Evolutionary conservation across 2,797 vertebrate genomes (phyloP), one percentile per base, ranked within the genome.

Genomic region (Gobionotothen gibberifrons): DNA sequence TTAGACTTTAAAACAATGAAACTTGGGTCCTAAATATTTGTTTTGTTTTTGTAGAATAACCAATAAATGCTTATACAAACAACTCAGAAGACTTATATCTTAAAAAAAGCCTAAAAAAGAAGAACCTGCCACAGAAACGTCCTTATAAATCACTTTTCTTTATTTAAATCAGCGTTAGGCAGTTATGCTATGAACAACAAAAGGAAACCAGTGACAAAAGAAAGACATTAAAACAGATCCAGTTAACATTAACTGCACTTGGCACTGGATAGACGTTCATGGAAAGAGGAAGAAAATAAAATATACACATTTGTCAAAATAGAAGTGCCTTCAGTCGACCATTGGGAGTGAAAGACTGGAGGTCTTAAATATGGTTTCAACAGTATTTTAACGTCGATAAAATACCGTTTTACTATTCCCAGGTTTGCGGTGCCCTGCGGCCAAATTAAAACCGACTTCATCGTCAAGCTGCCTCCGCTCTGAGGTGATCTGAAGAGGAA

Each of bases 141-240:
- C 91, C 82, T 91, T 95, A 95, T 94, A 96, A 96, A 95, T 93
- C 92, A 95, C 82, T 93, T 94, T 93, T 92, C 88, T 95, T 95
- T 96, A 95, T 94, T 96, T 94, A 94, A 95, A 96, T 94, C 94
- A 96, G 95, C 92, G 94, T 93, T 94, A 95, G 89, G 94, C 91
- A 95, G 79, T 94, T 94, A 93, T 92, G 92, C 90, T 90, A 90
- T 91, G 87, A 95, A 93, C 90, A 90, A 91, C 79, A 36, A 36
- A 36, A 88, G 73, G 92, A 92, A 91, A 94, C 83, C 67, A 15
- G 76, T 77, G 80, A 88, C 78, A 83, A 89, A 79, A 90, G 74
- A 80, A 90, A 90, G 88, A 92, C 85, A 85, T 85, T 81, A 81
- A 93, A 89, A 88, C 92, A 93, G 77, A 89, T 93, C 93, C 90